Evolutionary conservation across 2,888 invertebrate species (phyloP).

Genomic region (Lasioglossum oenotherae): DNA sequence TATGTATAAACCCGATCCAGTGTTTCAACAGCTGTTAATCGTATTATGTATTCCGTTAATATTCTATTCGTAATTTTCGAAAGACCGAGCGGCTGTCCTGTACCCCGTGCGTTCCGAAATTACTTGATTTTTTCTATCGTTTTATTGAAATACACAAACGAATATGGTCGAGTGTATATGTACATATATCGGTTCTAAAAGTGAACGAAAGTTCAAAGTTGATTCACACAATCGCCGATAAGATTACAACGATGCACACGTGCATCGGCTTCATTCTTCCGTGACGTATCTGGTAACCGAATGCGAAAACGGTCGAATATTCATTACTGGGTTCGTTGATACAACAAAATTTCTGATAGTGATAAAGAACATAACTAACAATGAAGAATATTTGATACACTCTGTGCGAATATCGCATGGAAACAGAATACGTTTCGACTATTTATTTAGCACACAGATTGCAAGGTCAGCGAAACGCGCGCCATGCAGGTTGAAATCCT

Average conservation of each 20-base stretch:
- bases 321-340: conserved; percentile 49
- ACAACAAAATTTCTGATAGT: conserved; percentile 14
- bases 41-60: not conserved
- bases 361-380: not conserved
- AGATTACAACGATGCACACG: conserved; percentile 60
- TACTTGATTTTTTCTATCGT: not conserved
- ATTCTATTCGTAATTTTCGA: not conserved
- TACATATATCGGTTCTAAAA: conserved; percentile 37
- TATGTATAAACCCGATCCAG: not conserved
- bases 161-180: conserved; percentile 3
- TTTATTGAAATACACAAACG: not conserved
- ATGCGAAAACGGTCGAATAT: conserved; percentile 46
- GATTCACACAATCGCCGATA: conserved; percentile 65
- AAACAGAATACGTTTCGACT: not conserved
- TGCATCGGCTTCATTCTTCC: conserved; percentile 49
- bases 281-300: conserved; percentile 26
- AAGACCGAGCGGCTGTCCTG: not conserved
- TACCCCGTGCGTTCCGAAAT: not conserved
- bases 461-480: not conserved
- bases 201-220: conserved; percentile 67
- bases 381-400: not conserved
- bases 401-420: not conserved
- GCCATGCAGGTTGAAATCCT: not conserved
- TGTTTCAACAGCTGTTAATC: not conserved
- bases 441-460: not conserved